phyloP scores from a whole-genome alignment of 2,797 vertebrate species.

The Sebastes hopkinsi region DNA sequence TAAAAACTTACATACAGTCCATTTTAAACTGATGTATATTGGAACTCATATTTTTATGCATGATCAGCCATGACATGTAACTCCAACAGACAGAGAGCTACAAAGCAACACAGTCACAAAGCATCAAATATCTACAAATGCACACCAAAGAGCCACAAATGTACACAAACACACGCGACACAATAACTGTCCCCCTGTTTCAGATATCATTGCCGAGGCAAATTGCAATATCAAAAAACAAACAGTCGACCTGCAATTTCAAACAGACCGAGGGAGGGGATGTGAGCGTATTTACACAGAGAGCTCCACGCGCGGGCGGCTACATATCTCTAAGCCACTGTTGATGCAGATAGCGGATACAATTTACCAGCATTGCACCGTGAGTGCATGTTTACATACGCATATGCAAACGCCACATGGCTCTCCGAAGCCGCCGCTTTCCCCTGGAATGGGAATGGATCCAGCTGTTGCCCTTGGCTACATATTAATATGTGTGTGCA shows the following conservation, averaged over 20 bases:
- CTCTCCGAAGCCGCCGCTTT: constrained; percentile 35
- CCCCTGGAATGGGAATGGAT: constrained; percentile 28
- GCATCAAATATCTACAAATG: neutral
- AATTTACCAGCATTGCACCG: constrained; percentile 23
- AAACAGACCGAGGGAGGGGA: neutral
- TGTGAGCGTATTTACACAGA: constrained; percentile 36
- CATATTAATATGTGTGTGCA: constrained; percentile 44
- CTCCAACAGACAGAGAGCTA: neutral
- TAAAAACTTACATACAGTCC: no score
- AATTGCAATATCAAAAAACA: constrained; percentile 49
- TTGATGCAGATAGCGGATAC: constrained; percentile 34
- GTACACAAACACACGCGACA: neutral
- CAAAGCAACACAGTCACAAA: constrained; percentile 6
- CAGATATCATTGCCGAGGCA: constrained; percentile 23
- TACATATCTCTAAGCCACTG: constrained; percentile 14
- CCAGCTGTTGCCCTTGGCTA: constrained; percentile 59
- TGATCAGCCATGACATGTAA: constrained; percentile 20
- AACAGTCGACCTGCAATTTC: constrained; percentile 47
- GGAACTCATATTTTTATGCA: neutral
- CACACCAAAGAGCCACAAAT: neutral
- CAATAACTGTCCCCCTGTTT: neutral
- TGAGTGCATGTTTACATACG: constrained; percentile 50
- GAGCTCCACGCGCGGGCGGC: neutral
- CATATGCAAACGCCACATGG: constrained; percentile 43
- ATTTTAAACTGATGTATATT: neutral